Evolutionary conservation across 2,797 vertebrate genomes (phyloP).

Genomic region (Microtus californicus): DNA sequence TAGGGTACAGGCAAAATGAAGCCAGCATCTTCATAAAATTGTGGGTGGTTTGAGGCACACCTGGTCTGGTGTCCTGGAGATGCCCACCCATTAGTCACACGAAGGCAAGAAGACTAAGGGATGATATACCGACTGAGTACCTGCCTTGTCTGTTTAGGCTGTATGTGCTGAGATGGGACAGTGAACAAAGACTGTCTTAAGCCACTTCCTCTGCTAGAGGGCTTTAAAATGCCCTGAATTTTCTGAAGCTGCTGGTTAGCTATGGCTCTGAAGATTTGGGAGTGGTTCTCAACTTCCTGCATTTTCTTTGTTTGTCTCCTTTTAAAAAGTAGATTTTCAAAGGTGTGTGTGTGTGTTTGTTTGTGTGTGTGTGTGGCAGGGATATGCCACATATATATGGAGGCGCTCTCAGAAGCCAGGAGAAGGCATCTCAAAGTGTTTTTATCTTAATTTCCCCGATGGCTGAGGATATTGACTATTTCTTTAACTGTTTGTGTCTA

Average conservation of each 20-base stretch:
- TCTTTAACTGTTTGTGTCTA: background rate
- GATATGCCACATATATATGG: background rate
- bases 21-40: background rate
- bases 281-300: background rate
- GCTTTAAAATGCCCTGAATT: too few species aligned
- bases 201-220: background rate
- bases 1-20: accelerated
- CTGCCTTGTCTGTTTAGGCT: too few species aligned
- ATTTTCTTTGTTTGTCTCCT: background rate
- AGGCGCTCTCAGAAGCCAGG: background rate
- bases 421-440: background rate
- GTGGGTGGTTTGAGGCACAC: background rate
- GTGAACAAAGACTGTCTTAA: background rate
- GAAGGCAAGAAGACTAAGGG: background rate
- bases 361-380: background rate
- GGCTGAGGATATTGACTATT: background rate
- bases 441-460: background rate
- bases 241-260: background rate
- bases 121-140: background rate
- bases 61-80: background rate
- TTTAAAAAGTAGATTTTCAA: background rate
- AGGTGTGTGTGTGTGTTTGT: background rate
- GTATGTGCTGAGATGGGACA: background rate
- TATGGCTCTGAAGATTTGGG: background rate
- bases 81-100: background rate